Percentiles rank a stretch among this genome's conserved stretches.
Conservation (phyloP, 2,113 vertebrate genomes). For the Xiphophorus maculatus region DNA sequence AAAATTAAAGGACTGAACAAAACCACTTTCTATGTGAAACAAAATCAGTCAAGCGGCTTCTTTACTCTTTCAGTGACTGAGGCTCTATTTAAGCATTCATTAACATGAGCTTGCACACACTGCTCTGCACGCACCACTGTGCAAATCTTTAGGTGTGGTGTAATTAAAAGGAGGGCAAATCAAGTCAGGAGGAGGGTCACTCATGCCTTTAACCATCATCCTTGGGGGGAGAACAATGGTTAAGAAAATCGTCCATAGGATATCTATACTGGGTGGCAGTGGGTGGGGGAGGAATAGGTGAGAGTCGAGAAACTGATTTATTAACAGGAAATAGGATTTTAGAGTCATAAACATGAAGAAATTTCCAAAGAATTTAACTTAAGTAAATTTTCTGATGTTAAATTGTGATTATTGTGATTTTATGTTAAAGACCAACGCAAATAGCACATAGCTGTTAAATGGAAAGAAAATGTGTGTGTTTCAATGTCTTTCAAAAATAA, state of each 20-base stretch:
- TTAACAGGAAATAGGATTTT: not conserved
- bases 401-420: not conserved
- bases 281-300: not conserved
- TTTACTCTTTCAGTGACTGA: not conserved
- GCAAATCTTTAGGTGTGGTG: not conserved
- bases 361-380: not conserved
- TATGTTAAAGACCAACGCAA: not conserved
- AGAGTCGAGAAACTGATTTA: constrained; percentile 32
- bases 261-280: constrained; percentile 30
- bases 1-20: not conserved
- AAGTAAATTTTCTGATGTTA: constrained; percentile 1
- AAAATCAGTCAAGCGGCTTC: not conserved
- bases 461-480: not conserved
- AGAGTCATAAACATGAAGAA: no score
- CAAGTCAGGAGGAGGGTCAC: constrained; percentile 13
- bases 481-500: no score
- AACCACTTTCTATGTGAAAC: not conserved
- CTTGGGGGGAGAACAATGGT: constrained; percentile 18
- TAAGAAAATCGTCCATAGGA: no score
- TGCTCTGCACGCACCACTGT: not conserved
- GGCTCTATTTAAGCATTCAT: constrained; percentile 14
- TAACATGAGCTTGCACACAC: constrained; percentile 18
- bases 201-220: constrained; percentile 18
- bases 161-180: constrained; percentile 38
- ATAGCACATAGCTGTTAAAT: not conserved